These are phyloP conservation scores for Ficedula albicollis DNA, from an alignment of 2,797 vertebrate genomes.

Conservation along the genomic window DNA sequence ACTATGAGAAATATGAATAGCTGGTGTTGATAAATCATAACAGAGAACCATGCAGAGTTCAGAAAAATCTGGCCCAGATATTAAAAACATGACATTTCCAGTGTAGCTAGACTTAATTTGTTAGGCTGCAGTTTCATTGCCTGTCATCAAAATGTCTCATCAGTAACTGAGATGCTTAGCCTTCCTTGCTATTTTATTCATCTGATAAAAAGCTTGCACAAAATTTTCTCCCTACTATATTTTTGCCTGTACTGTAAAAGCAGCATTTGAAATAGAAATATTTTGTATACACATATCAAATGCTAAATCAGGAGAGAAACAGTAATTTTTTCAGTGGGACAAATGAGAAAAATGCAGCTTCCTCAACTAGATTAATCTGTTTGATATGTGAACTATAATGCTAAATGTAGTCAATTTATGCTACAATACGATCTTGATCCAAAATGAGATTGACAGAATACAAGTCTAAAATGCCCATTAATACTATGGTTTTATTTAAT, in stretches of 20 bases:
- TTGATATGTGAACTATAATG: background rate
- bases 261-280: background rate
- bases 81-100: background rate
- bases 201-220: background rate
- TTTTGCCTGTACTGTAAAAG: background rate
- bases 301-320: conserved; percentile 15
- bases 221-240: background rate
- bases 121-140: background rate
- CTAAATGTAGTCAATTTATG: background rate
- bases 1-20: background rate
- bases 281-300: background rate
- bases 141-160: background rate
- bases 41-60: background rate
- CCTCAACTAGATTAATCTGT: background rate
- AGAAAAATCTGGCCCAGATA: background rate
- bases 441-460: background rate
- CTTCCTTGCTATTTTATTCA: background rate
- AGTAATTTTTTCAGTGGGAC: conserved; percentile 4
- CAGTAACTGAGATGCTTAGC: background rate
- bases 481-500: background rate
- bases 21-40: background rate
- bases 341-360: conserved; percentile 4
- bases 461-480: background rate
- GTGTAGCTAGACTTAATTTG: background rate
- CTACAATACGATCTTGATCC: background rate